Conservation (phyloP, 2,797 vertebrate species). For the Hemitrygon akajei region DNA sequence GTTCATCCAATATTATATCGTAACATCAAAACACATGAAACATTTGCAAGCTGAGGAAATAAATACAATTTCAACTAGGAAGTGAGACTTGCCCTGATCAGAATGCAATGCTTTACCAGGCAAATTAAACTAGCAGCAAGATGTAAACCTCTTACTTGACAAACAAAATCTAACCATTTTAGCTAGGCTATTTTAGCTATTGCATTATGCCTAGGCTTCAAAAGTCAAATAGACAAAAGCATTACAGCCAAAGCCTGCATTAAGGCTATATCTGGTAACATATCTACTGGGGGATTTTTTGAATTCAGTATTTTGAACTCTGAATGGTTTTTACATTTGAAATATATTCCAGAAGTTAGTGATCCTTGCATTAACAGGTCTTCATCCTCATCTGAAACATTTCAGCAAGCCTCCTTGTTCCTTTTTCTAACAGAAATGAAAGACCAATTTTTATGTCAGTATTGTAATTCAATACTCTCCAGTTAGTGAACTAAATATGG, state of each 20-base stretch:
- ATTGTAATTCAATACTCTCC: neutral
- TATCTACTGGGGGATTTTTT: neutral
- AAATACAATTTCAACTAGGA: neutral
- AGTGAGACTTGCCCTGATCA: neutral
- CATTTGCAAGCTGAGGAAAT: neutral
- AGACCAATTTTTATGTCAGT: neutral
- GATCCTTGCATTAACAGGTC: neutral
- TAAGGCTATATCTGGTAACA: neutral
- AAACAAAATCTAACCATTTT: neutral
- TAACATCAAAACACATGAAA: neutral
- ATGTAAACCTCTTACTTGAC: neutral
- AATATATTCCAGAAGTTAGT: neutral
- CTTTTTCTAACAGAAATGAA: neutral
- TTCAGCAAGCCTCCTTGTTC: neutral
- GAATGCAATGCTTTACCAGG: neutral
- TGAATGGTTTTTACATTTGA: neutral
- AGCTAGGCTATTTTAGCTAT: no score
- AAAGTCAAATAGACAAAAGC: neutral
- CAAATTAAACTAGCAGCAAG: neutral
- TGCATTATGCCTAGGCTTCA: neutral
- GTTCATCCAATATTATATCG: neutral
- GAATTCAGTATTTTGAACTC: no score
- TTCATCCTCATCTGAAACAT: neutral
- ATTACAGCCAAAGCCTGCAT: neutral
- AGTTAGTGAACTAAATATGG: neutral